A percentile compares a stretch with the other conserved stretches of the same genome.
These are phyloP conservation scores for Aphaenogaster floridana DNA, from an alignment of 1,140 invertebrate species.

Conservation along the genomic window DNA sequence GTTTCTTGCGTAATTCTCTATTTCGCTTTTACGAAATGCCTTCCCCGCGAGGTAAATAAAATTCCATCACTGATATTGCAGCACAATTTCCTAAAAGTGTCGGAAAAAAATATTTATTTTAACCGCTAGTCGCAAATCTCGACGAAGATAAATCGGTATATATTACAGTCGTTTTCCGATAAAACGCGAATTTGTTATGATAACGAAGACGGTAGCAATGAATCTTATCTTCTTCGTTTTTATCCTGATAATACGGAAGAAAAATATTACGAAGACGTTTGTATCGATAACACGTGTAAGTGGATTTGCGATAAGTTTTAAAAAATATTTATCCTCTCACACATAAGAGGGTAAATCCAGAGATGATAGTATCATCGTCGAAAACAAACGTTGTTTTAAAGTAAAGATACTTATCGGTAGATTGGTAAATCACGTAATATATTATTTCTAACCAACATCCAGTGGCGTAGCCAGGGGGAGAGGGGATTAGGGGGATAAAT, in stretches of 20 bases:
- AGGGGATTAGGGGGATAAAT: no score
- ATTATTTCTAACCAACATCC: neutral
- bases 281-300: neutral
- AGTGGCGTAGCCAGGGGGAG: no score
- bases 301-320: neutral
- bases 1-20: slow-evolving; percentile 31
- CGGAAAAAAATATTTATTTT: neutral
- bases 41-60: slow-evolving; percentile 33
- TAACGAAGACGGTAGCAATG: neutral
- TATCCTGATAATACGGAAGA: neutral
- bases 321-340: neutral
- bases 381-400: neutral
- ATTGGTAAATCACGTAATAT: neutral
- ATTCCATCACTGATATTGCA: slow-evolving; percentile 38
- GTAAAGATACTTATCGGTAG: neutral
- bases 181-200: neutral
- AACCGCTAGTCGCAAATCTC: neutral
- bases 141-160: neutral
- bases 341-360: neutral
- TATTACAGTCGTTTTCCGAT: neutral
- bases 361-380: neutral
- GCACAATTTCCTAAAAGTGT: slow-evolving; percentile 11
- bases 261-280: slow-evolving; percentile 4
- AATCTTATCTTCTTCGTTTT: neutral
- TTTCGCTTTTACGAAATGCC: slow-evolving; percentile 41